A percentile compares a stretch with the other conserved stretches of the same genome.
Conservation (phyloP, 2,113 vertebrate genomes). For the Malurus alboscapulatus region DNA sequence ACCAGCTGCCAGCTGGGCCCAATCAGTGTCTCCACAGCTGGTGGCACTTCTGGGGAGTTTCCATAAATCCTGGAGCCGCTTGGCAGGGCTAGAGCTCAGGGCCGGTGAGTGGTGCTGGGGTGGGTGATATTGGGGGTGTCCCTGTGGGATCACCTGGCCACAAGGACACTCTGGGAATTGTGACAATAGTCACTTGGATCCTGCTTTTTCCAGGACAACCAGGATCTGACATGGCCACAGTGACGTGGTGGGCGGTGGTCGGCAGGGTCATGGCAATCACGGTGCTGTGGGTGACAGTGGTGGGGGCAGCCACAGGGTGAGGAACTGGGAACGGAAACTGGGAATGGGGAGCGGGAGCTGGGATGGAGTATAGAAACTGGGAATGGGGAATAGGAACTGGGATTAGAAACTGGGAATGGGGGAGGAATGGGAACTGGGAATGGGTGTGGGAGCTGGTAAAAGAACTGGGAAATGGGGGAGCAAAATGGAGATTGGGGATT, state of each 20-base stretch:
- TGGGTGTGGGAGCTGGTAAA: background rate
- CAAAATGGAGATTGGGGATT: too few species aligned
- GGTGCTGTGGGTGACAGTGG: background rate
- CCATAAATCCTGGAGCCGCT: background rate
- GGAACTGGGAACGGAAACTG: background rate
- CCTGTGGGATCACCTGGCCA: background rate
- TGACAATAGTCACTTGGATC: fast-evolving
- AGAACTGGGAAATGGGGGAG: background rate
- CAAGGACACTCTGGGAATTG: background rate
- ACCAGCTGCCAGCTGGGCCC: background rate
- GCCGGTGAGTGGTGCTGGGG: background rate
- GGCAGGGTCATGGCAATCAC: fast-evolving
- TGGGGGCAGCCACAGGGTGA: background rate
- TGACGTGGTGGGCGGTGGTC: fast-evolving
- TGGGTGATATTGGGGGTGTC: background rate
- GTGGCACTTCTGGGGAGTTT: background rate
- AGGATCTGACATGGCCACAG: background rate
- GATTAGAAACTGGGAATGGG: too few species aligned
- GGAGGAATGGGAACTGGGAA: background rate
- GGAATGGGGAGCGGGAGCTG: background rate
- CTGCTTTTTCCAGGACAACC: background rate
- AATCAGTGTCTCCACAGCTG: background rate
- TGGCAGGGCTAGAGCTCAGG: background rate
- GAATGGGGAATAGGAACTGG: background rate
- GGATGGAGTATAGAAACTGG: background rate